phyloP scores from a whole-genome alignment of 2,888 invertebrate genomes.

The Erebia epiphron region DNA sequence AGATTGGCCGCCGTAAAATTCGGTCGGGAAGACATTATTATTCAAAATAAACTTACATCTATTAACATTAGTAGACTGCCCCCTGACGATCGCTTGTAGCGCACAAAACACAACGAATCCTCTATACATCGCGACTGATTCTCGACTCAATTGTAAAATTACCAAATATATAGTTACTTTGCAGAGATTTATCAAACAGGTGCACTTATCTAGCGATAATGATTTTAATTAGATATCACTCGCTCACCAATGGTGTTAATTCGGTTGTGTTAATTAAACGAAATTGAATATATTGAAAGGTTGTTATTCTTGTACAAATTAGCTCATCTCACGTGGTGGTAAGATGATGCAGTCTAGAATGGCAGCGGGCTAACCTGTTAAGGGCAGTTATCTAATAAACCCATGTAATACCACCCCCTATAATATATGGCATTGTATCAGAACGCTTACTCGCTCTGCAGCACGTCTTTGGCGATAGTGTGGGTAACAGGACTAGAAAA shows the following conservation, averaged over 20 bases:
- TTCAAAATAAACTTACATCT: neutral
- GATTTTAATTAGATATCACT: constrained; percentile 2
- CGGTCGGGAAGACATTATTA: too few relatives aligned
- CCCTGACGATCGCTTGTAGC: neutral
- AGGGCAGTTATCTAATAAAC: too few relatives aligned
- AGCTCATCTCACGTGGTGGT: too few relatives aligned
- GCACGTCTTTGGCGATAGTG: neutral
- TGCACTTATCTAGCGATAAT: constrained; percentile 6
- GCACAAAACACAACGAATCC: neutral
- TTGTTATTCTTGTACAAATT: too few relatives aligned
- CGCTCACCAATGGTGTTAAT: neutral
- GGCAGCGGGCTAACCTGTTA: too few relatives aligned
- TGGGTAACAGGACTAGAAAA: too few relatives aligned
- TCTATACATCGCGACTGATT: neutral
- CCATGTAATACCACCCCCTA: neutral
- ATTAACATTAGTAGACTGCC: constrained; percentile 4
- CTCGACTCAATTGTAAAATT: neutral
- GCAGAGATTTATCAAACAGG: constrained; percentile 5
- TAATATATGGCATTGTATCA: neutral
- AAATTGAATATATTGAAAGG: neutral
- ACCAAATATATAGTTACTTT: neutral
- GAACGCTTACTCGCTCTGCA: neutral
- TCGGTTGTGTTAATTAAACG: neutral
- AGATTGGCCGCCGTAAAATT: too few relatives aligned
- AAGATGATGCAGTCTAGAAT: too few relatives aligned